These are phyloP conservation scores for Herminia tarsipennalis DNA, from an alignment of 2,888 invertebrate genomes.

Conservation along the genomic window DNA sequence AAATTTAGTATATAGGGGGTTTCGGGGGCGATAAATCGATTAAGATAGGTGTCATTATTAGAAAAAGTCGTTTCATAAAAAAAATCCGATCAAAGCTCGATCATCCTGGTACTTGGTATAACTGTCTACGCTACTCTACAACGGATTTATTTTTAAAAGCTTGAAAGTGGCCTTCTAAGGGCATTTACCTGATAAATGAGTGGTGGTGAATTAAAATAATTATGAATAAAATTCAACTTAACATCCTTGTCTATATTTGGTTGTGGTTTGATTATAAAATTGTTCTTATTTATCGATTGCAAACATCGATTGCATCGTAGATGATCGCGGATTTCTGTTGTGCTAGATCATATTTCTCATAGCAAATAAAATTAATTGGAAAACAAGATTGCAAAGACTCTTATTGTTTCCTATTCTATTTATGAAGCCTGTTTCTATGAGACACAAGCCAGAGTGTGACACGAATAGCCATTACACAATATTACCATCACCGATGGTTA, in stretches of 20 bases:
- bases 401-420: conserved; percentile 1
- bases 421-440: conserved; percentile 7
- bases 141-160: conserved; percentile 8
- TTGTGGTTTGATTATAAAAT: too few species aligned
- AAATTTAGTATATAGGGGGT: too few species aligned
- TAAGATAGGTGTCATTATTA: too few species aligned
- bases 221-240: conserved; percentile 14
- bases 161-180: conserved; percentile 33
- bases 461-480: conserved; percentile 32
- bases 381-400: background rate
- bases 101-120: too few species aligned
- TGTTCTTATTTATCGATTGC: too few species aligned
- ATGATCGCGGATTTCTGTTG: too few species aligned
- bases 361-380: conserved; percentile 8
- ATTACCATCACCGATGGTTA: conserved; percentile 14
- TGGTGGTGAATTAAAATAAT: conserved; percentile 15
- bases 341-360: too few species aligned
- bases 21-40: too few species aligned
- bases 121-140: too few species aligned
- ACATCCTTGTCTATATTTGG: conserved; percentile 19
- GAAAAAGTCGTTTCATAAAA: too few species aligned
- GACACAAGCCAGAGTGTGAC: conserved; percentile 14
- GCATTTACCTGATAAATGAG: conserved; percentile 29
- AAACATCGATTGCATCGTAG: too few species aligned
- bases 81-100: background rate